Base-by-base conservation (phyloP, 2,113 vertebrate species). In the Urocitellus parryii region DNA sequence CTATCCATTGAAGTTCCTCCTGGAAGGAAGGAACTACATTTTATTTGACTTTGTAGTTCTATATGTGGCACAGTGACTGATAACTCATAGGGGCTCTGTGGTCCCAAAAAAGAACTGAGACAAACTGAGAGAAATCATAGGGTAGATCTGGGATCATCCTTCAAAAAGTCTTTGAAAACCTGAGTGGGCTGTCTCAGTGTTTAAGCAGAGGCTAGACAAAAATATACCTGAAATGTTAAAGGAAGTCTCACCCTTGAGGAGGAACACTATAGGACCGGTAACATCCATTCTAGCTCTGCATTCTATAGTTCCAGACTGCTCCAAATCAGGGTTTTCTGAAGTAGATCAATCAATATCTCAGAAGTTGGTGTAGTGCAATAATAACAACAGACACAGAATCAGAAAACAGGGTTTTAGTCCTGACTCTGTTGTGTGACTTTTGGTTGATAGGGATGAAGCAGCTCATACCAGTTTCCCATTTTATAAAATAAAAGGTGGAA, bases 241-340 rank as follows among this genome's bases (percentile, higher is more conserved):
- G 32, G 51, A 42, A 11, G 5, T 63, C 34, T 22, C 5, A 34
- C 32, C 9, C 24, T 45, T 1, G 8, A 72, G 45, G 17, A 42
- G 22, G 9, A 5, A 0, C 0, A 39, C 42, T 24, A 3, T 0
- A 2, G 4, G 37, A 56, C 20, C 53, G 0, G n/a, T 1, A 10
- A 13, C 1, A 20, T 2, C 24, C 29, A 53, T 34, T 27, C 56
- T 10, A 27, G 76, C 37, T 74, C 53, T 11, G 12, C 14, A 9
- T n/a, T 42, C 73, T 24, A 1, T 4, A 29, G 18, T 10, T 79
- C 10, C 63, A n/a, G 37, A 42, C 2, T 0, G 8, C 68, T 68
- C 78, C 79, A 58, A 10, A 56, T 16, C 34, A 22, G 5, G 32
- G 18, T 68, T 45, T 82, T 86, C 61, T 78, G 42, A 56, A 0